Evolutionary conservation across 2,113 vertebrate genomes (phyloP).

Genomic region (Progne subis): DNA sequence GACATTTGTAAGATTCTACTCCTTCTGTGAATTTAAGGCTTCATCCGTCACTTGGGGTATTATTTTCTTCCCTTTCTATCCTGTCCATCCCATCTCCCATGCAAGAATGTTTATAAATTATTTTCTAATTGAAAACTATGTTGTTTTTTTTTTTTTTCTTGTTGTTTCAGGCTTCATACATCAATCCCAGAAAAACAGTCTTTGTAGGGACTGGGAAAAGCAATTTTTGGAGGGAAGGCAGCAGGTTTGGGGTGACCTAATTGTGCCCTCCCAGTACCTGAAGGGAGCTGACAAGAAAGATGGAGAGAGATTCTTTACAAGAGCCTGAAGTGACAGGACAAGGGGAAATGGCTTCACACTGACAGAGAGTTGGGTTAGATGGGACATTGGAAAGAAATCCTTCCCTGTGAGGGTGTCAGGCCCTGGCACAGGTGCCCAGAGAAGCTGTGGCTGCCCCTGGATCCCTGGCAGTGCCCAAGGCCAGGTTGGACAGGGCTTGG

Average conservation of each 20-base stretch:
- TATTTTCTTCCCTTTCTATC: not conserved
- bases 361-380: not conserved
- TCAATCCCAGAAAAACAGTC: not conserved
- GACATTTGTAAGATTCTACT: not conserved
- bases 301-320: not conserved
- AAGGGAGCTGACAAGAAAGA: not conserved
- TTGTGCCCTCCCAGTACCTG: not conserved
- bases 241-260: not conserved
- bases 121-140: not conserved
- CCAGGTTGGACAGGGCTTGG: fast-evolving
- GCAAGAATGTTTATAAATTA: not conserved
- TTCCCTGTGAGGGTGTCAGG: not conserved
- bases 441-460: not conserved
- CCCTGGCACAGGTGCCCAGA: not conserved
- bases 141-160: not conserved
- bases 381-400: not conserved
- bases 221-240: not conserved
- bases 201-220: not conserved
- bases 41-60: not conserved
- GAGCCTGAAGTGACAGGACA: no score
- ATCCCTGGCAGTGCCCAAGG: not conserved
- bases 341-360: not conserved
- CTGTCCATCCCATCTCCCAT: not conserved
- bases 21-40: not conserved
- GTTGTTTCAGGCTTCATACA: not conserved